These are phyloP conservation scores for Falco novaeseelandiae DNA, from an alignment of 2,797 vertebrate species.

Conservation along the genomic window DNA sequence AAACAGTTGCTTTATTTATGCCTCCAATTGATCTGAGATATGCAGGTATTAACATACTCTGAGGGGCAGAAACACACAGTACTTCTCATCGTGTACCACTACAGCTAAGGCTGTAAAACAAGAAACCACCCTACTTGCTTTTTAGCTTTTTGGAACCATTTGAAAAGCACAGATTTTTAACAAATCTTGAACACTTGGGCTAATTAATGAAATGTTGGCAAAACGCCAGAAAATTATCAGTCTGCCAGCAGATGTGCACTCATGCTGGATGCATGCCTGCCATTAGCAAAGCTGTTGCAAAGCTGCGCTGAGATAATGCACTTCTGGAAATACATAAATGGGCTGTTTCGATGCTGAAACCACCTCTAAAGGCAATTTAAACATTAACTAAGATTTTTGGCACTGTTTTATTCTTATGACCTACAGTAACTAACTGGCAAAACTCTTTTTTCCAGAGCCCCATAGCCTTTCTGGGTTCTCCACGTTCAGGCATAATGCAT, in stretches of 20 bases:
- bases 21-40: background rate
- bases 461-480: background rate
- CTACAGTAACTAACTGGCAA: background rate
- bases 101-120: background rate
- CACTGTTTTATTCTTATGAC: background rate
- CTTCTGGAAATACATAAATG: background rate
- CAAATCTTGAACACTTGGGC: background rate
- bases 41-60: background rate
- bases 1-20: background rate
- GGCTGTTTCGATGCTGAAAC: background rate
- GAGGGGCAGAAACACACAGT: background rate
- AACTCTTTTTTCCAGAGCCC: background rate
- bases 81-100: background rate
- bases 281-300: background rate
- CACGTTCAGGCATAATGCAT: background rate
- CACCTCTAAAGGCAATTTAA: slow-evolving; percentile 34
- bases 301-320: background rate
- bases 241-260: background rate
- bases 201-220: background rate
- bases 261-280: background rate
- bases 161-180: background rate
- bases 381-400: background rate
- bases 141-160: background rate
- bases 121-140: background rate
- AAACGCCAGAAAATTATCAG: background rate